phyloP scores from a whole-genome alignment of 2,888 invertebrate species.

The Oligia strigilis region DNA sequence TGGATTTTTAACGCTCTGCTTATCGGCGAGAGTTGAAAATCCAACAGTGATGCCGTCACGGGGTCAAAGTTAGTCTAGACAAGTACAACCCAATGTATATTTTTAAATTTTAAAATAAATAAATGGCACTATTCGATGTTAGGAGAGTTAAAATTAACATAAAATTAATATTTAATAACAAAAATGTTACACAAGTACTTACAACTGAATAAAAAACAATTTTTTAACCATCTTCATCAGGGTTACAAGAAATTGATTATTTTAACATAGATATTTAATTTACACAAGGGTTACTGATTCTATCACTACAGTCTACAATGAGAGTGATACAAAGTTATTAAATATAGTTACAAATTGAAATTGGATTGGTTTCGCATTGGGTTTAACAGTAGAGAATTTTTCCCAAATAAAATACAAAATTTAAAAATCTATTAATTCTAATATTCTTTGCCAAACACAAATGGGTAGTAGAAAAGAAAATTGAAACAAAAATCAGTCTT shows the following conservation, averaged over 20 bases:
- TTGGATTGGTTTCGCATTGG: background rate
- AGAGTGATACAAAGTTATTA: background rate
- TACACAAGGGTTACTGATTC: conserved; percentile 7
- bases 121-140: conserved; percentile 55
- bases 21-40: too few species aligned
- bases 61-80: background rate
- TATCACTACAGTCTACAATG: conserved; percentile 2
- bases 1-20: too few species aligned
- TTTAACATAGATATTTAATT: background rate
- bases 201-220: background rate
- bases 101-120: conserved; percentile 20
- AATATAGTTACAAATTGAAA: background rate
- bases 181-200: conserved; percentile 7
- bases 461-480: conserved; percentile 48
- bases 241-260: conserved; percentile 5
- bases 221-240: background rate
- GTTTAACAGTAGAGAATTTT: background rate
- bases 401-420: conserved; percentile 8
- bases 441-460: conserved; percentile 34
- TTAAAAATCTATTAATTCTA: conserved; percentile 22
- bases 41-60: background rate
- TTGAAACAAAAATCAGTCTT: conserved; percentile 73
- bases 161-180: background rate
- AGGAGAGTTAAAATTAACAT: conserved; percentile 24
- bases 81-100: too few species aligned